A percentile compares a stretch with the other conserved stretches of the same genome.
Evolutionary conservation across 2,797 vertebrate species (phyloP).

Genomic region (Sylvia borin): DNA sequence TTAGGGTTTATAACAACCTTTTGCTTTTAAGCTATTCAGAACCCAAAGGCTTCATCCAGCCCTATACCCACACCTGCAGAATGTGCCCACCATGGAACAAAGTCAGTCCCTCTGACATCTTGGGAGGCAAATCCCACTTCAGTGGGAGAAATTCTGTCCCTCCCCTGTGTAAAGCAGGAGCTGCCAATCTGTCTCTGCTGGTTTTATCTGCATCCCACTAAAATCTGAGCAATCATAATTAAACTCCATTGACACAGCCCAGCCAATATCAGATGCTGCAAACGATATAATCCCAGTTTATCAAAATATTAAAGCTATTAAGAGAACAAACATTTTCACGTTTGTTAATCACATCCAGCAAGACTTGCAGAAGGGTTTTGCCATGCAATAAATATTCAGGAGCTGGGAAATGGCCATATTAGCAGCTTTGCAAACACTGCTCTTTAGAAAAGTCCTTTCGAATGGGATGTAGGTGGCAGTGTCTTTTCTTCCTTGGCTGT

Average conservation of each 20-base stretch:
- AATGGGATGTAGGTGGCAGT: neutral
- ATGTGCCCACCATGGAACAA: neutral
- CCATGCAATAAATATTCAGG: neutral
- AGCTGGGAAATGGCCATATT: neutral
- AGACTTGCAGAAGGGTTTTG: neutral
- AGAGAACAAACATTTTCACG: neutral
- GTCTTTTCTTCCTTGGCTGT: neutral
- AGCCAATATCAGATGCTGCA: neutral
- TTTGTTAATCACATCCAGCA: neutral
- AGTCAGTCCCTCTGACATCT: neutral
- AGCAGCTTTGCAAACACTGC: neutral
- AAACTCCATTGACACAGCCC: neutral
- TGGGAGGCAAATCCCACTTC: neutral
- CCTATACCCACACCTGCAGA: neutral
- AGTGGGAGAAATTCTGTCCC: neutral
- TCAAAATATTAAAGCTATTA: constrained; percentile 14
- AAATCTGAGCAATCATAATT: neutral
- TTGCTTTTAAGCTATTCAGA: neutral
- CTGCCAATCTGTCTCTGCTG: neutral
- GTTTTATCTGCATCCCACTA: neutral
- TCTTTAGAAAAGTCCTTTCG: neutral
- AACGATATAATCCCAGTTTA: neutral
- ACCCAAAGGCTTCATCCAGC: neutral
- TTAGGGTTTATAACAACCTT: neutral
- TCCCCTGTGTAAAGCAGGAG: neutral